These are phyloP conservation scores for Chionoecetes opilio DNA, from an alignment of 1,140 invertebrate species.

Conservation along the genomic window DNA sequence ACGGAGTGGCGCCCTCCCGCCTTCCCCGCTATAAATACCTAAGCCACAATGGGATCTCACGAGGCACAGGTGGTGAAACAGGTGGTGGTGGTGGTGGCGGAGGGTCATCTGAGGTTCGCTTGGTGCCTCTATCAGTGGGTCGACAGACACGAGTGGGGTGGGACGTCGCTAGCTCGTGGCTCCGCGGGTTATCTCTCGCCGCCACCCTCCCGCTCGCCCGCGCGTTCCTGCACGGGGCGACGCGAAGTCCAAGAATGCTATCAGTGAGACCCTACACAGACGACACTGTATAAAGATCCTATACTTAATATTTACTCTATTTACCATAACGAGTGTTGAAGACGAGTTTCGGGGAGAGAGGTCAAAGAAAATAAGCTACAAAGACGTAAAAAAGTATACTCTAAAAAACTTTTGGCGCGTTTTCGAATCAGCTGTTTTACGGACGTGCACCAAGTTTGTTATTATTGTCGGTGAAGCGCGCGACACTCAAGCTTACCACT, in stretches of 20 bases:
- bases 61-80: conserved; percentile 25
- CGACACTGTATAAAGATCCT: neutral
- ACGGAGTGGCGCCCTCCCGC: neutral
- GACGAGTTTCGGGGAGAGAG: neutral
- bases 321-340: neutral
- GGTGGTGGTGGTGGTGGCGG: neutral
- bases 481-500: neutral
- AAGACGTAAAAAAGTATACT: neutral
- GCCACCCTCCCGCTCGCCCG: neutral
- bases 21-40: conserved; percentile 2
- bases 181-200: conserved; percentile 22
- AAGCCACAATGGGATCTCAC: neutral
- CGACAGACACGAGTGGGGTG: conserved; percentile 22
- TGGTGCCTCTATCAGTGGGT: neutral
- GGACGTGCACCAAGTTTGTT: neutral
- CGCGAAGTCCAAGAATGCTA: neutral
- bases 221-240: neutral
- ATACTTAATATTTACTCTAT: neutral
- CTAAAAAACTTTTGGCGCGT: conserved; percentile 25
- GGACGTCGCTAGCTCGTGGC: neutral
- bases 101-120: neutral
- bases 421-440: neutral
- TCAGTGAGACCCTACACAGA: neutral
- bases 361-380: neutral
- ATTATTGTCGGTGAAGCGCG: neutral